Conservation (phyloP, 2,113 vertebrate genomes). For the Sciurus niger region DNA sequence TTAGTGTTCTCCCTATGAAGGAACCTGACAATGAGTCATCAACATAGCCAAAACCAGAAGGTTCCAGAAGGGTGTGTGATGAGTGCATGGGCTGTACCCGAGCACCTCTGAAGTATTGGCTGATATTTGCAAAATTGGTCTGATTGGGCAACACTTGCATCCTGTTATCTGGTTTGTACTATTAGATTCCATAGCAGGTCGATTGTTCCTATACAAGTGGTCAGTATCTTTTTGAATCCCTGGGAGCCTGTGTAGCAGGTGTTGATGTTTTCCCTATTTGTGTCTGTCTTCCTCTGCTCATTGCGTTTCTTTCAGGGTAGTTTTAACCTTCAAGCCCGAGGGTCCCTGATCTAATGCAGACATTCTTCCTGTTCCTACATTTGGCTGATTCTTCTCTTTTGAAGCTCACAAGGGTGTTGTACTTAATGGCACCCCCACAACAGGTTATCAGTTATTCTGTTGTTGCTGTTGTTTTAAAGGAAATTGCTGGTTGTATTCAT, state of each 20-base stretch:
- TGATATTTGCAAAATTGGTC: neutral
- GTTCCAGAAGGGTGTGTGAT: too few relatives aligned
- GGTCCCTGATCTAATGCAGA: neutral
- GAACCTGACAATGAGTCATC: neutral
- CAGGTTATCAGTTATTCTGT: neutral
- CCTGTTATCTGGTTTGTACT: neutral
- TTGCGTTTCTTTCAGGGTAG: neutral
- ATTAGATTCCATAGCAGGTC: neutral
- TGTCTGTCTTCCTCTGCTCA: neutral
- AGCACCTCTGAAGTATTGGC: neutral
- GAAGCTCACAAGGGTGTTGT: neutral
- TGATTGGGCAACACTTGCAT: neutral
- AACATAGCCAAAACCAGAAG: neutral
- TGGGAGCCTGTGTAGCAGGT: neutral
- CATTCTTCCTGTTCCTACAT: neutral
- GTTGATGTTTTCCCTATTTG: neutral
- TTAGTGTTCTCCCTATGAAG: neutral
- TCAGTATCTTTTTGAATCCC: neutral
- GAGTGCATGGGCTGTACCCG: accelerated
- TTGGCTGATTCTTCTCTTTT: neutral
- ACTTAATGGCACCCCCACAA: neutral
- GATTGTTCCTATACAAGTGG: accelerated
- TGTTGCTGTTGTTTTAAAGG: constrained; percentile 31
- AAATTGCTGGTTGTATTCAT: neutral
- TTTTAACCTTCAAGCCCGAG: neutral